Evolutionary conservation across 2,797 vertebrate genomes (phyloP), one percentile per base, ranked within the genome.

Genomic region (Hyperoplus lanceolatus): DNA sequence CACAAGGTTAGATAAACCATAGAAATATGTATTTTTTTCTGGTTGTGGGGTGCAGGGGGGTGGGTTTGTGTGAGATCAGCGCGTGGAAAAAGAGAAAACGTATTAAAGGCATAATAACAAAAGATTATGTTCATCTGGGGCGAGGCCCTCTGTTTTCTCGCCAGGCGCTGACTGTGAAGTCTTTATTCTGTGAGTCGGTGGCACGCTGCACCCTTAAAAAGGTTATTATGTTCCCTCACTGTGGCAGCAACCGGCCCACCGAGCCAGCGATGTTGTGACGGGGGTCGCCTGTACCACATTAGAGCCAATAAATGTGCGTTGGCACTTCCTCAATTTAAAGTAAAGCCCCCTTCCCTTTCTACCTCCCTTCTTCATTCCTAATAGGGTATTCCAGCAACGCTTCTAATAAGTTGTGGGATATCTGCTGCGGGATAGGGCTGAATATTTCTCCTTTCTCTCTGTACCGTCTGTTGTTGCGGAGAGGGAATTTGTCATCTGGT

Each of bases 241-340:
- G 88, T 93, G 89, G 91, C 89, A 84, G 92, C 89, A 29, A 88
- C 80, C 48, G 81, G 88, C 91, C 88, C 84, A 80, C 80, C 18
- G 86, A 87, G 92, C 90, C 77, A 29, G 75, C 60, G 59, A 84
- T 88, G 85, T 90, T 89, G 87, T 93, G 91, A 89, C 88, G 79
- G 87, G 82, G 90, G 93, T 88, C 79, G 93, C 87, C 93, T 90
- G 92, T 90, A 93, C 91, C 95, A 92, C 95, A 96, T 96, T 96
- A 96, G 90, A 94, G 94, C 94, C 94, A 96, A 96, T 96, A 96
- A 96, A 96, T 96, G 95, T 96, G 95, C 95, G 94, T 95, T 96
- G 95, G 93, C 95, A 96, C 95, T 96, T 93, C 89, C 94, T 96
- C 95, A 96, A 96, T 96, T 96, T 96, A 94, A 94, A 95, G 91